These are phyloP conservation scores for Himalopsyche phryganea DNA, from an alignment of 1,140 invertebrate species.

Conservation along the genomic window DNA sequence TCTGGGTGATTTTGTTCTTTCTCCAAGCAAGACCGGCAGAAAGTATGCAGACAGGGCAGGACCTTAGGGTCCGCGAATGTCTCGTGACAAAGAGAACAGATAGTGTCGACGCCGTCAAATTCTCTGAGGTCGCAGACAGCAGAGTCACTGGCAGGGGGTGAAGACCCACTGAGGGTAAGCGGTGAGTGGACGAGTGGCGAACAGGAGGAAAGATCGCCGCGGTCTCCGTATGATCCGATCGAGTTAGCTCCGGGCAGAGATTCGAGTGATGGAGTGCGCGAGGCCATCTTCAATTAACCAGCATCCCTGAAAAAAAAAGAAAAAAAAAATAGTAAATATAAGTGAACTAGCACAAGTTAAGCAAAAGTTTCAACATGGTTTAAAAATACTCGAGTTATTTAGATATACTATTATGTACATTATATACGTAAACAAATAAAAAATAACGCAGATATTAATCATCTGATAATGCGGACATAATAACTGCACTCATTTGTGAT, in stretches of 20 bases:
- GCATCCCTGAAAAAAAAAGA: conserved; percentile 52
- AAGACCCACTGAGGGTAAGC: conserved; percentile 75
- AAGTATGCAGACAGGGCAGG: conserved; percentile 78
- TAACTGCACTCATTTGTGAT: too few relatives aligned
- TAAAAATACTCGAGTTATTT: too few relatives aligned
- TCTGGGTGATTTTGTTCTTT: conserved; percentile 68
- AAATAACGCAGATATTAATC: too few relatives aligned
- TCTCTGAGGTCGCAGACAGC: conserved; percentile 67
- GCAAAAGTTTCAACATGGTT: too few relatives aligned
- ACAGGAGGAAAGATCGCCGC: conserved; percentile 57
- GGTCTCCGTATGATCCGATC: conserved; percentile 76
- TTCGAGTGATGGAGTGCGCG: conserved; percentile 81
- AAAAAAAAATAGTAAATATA: conserved; percentile 7
- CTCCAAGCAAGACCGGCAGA: conserved; percentile 78
- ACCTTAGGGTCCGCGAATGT: conserved; percentile 69
- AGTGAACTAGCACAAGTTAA: too few relatives aligned
- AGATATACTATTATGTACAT: too few relatives aligned
- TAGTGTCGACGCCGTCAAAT: conserved; percentile 57
- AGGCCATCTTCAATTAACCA: conserved; percentile 57
- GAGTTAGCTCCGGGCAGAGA: conserved; percentile 84
- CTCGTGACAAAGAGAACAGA: conserved; percentile 80
- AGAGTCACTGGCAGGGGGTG: conserved; percentile 74
- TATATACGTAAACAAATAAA: too few relatives aligned
- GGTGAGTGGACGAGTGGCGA: conserved; percentile 65
- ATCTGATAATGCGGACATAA: too few relatives aligned